Evolutionary conservation across 2,888 invertebrate species (phyloP).

Genomic region (Drosophila recens): DNA sequence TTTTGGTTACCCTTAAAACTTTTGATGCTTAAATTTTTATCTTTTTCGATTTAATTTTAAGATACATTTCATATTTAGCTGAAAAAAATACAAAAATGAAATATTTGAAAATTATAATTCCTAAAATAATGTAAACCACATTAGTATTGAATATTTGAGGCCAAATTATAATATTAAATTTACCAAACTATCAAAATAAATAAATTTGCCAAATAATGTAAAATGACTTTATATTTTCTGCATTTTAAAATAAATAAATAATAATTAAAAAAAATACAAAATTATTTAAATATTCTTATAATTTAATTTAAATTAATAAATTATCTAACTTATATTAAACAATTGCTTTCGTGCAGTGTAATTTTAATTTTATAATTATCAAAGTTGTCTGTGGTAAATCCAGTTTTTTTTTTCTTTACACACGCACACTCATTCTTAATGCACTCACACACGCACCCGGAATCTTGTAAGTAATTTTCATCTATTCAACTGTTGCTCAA

Average conservation of each 20-base stretch:
- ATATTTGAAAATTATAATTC: background rate
- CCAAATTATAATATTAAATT: too few species aligned
- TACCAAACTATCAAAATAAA: too few species aligned
- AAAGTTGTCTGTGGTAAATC: constrained; percentile 54
- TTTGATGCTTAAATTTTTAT: too few species aligned
- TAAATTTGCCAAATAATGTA: too few species aligned
- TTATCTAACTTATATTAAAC: background rate
- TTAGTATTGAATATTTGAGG: too few species aligned
- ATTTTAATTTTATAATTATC: constrained; percentile 76
- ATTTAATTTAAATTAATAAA: background rate
- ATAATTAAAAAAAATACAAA: too few species aligned
- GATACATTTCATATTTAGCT: too few species aligned
- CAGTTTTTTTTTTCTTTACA: constrained; percentile 26
- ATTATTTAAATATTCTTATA: too few species aligned
- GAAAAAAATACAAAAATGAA: background rate
- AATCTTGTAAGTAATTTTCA: constrained; percentile 70
- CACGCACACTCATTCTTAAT: constrained; percentile 12
- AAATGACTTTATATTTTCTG: too few species aligned
- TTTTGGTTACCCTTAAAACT: too few species aligned
- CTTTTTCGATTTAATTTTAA: too few species aligned
- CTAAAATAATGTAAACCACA: background rate
- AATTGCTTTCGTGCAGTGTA: constrained; percentile 40
- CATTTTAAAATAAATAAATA: too few species aligned
- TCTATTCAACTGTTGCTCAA: constrained; percentile 75
- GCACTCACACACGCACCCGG: constrained; percentile 32